Percentiles rank a stretch among this genome's conserved stretches.
These are phyloP conservation scores for Dendrocincla tyrannina DNA, from an alignment of 2,797 vertebrate genomes.

Conservation along the genomic window DNA sequence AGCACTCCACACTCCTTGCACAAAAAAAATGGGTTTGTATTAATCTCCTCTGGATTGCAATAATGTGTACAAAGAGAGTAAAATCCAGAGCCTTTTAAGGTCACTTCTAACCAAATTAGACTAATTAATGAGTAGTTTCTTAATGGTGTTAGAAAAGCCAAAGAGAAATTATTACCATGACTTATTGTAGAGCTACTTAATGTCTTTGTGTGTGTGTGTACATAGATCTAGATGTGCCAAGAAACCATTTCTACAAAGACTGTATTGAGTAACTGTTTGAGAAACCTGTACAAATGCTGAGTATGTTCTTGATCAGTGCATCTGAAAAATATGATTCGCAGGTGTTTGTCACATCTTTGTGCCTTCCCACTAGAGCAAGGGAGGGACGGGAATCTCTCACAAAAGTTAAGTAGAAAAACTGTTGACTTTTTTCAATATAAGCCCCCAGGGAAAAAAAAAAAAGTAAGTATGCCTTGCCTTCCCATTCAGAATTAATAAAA, in stretches of 20 bases:
- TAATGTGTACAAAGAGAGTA: not conserved
- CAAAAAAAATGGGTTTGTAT: not conserved
- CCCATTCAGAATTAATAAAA: not conserved
- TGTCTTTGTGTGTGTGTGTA: not conserved
- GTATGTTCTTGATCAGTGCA: not conserved
- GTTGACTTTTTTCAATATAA: not conserved
- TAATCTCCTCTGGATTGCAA: not conserved
- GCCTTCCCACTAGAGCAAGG: not conserved
- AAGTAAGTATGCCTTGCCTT: not conserved
- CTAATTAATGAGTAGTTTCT: not conserved
- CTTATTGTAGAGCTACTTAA: not conserved
- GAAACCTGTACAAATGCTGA: not conserved
- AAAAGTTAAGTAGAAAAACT: not conserved
- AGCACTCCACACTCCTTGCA: not conserved
- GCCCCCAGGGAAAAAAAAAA: not conserved
- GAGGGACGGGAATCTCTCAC: not conserved
- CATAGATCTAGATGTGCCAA: not conserved
- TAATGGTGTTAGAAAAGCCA: not conserved
- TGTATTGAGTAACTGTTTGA: rapidly evolving
- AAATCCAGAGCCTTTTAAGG: not conserved
- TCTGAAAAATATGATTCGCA: not conserved
- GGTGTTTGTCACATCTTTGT: not conserved
- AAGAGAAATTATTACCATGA: not conserved
- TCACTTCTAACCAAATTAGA: not conserved
- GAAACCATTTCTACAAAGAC: not conserved